Conservation (phyloP, 2,888 invertebrate genomes). For the Tenthredo scrophulariae region DNA sequence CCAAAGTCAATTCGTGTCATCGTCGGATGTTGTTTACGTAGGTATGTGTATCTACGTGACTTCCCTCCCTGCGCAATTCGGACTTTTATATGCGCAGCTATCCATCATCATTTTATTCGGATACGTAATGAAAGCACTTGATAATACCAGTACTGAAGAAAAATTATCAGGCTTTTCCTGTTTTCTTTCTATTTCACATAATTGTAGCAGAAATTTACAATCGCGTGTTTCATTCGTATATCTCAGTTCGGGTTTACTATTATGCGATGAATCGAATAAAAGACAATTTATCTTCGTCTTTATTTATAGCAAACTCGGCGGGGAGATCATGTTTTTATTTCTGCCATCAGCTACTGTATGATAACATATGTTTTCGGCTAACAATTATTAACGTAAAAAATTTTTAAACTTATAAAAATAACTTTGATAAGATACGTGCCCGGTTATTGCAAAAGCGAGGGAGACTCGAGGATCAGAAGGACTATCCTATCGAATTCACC, state of each 20-base stretch:
- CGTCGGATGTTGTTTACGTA: conserved; percentile 28
- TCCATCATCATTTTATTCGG: neutral
- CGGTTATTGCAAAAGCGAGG: neutral
- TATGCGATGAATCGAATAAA: neutral
- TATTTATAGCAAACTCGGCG: neutral
- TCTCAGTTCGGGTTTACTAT: neutral
- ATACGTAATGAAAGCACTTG: neutral
- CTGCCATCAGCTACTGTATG: neutral
- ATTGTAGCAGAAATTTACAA: neutral
- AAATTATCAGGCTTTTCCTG: neutral
- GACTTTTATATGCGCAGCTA: conserved; percentile 17
- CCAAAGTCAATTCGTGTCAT: conserved; percentile 39
- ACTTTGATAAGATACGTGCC: conserved; percentile 10
- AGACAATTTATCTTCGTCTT: neutral
- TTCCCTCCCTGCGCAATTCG: neutral
- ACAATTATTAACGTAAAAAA: no score
- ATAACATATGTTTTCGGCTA: conserved; percentile 13
- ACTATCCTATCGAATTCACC: neutral
- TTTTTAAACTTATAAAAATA: neutral
- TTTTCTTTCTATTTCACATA: no score
- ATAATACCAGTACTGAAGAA: neutral
- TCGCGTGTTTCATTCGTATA: neutral
- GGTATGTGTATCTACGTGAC: conserved; percentile 5
- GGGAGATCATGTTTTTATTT: neutral
- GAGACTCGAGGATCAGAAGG: neutral